Evolutionary conservation across 2,888 invertebrate genomes (phyloP).

Genomic region (Caenorhabditis virilis): DNA sequence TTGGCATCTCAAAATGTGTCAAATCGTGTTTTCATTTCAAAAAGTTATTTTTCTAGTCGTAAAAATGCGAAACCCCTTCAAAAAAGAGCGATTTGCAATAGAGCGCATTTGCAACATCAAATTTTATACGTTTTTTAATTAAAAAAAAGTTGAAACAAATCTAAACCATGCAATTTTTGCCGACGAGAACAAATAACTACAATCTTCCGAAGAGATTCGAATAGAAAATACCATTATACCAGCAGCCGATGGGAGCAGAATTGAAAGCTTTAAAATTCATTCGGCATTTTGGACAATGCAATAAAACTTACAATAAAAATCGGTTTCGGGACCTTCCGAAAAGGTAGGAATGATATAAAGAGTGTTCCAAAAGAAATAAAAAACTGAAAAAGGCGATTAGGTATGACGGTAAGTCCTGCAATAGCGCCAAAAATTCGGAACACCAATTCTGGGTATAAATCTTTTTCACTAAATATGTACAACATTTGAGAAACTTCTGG

Average conservation of each 20-base stretch:
- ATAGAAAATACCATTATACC: background rate
- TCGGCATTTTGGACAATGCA: too few relatives aligned
- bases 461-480: too few relatives aligned
- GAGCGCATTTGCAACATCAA: too few relatives aligned
- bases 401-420: background rate
- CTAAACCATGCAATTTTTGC: background rate
- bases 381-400: background rate
- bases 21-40: too few relatives aligned
- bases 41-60: too few relatives aligned
- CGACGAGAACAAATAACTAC: background rate
- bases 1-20: too few relatives aligned
- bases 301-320: background rate
- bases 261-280: background rate
- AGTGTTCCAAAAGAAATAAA: background rate
- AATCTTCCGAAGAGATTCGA: background rate
- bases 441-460: background rate
- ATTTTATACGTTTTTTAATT: too few relatives aligned
- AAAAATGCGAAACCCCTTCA: too few relatives aligned
- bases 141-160: too few relatives aligned
- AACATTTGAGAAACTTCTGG: too few relatives aligned
- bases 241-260: background rate
- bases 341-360: background rate
- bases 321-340: background rate
- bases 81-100: too few relatives aligned
- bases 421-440: background rate